Base-by-base conservation (phyloP, 2,113 vertebrate genomes). In the Haplochromis vanheusdeni region DNA sequence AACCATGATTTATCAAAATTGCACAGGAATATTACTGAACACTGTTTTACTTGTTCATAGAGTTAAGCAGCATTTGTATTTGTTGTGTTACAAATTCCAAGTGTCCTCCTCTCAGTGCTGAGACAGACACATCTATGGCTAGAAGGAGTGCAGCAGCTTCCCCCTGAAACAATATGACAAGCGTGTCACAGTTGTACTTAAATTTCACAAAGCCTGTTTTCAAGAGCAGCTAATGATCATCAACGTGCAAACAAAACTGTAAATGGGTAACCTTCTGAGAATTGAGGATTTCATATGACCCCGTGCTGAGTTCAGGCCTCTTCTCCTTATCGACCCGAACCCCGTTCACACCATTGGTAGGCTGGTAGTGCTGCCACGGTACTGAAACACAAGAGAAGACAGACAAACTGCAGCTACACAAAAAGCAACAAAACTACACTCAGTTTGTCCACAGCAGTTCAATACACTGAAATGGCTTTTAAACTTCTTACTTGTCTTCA, bases 321-420 rank as follows among this genome's bases (percentile, higher is more conserved):
- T 70, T 86, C 42, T 94, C 93, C 12, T 77, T 84, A 85, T 97
- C 97, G 0, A 96, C 81, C 19, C 96, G 89, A 8, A 81, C 37
- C 2, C 96, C 96, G 5, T 89, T 89, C 47, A 51, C 86, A 9
- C 95, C 92, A 45, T 82, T 86, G 21, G 96, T 96, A 56, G 94
- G 96, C 89, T 97, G 96, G 89, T 95, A 97, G 58, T 92, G 93
- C 49, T 96, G 95, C 96, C 96, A 96, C 2, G 95, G 90, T 83
- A 97, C 97, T 97, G 86, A 87, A 13, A 65, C 14, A 52, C 14
- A 62, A 40, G 51, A 82, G 16, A 73, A 49, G 7, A 56, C 68
- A 84, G 12, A 23, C 1, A 58, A 17, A 45, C 8, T 33, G 51
- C 9, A 42, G 65, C 7, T 8, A 21, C 5, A 11, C 65, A 23